Base-by-base conservation (phyloP, 2,113 vertebrate genomes). In the Uropsilus gracilis region DNA sequence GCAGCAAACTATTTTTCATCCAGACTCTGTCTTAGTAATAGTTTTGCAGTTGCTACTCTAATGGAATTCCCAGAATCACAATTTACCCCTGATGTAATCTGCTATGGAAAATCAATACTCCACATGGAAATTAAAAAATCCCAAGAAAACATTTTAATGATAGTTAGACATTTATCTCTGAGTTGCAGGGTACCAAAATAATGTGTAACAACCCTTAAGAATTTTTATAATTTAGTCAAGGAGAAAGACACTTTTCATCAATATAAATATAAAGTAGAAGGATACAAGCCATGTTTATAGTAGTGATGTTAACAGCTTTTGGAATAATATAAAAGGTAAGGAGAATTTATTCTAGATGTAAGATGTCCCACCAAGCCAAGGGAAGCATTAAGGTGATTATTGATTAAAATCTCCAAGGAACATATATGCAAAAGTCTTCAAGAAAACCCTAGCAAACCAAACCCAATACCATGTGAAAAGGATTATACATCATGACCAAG, bases 1-100 rank as follows among this genome's bases (percentile, higher is more conserved):
- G 48, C 28, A n/a, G n/a, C n/a, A n/a, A n/a, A n/a, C n/a, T n/a
- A 75, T 92, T 92, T 94, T 94, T 63, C 30, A 71, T 18, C 53
- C n/a, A 84, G 73, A 94, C 90, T 96, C 71, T 92, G 71, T 88
- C 90, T 95, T 71, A 97, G 81, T 69, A 94, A 94, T 86, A 48
- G 53, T 66, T 94, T 64, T 81, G 30, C 39, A 71, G n/a, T 97
- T 48, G 59, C 64, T 92, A 72, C 32, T 92, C 72, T 92, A 92
- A 94, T 88, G 82, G 69, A 92, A 92, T 46, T 71, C 81, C 64
- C 64, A 73, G 76, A 87, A 90, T 88, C 76, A 78, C 34, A 90
- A 75, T 85, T 66, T 95, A 93, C 92, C 69, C 69, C 30, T 39
- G 39, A 78, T 78, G 44, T 32, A 90, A 87, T 94, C 64, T 87